Base-by-base conservation (phyloP, 2,888 invertebrate species). In the Xanthia togata region DNA sequence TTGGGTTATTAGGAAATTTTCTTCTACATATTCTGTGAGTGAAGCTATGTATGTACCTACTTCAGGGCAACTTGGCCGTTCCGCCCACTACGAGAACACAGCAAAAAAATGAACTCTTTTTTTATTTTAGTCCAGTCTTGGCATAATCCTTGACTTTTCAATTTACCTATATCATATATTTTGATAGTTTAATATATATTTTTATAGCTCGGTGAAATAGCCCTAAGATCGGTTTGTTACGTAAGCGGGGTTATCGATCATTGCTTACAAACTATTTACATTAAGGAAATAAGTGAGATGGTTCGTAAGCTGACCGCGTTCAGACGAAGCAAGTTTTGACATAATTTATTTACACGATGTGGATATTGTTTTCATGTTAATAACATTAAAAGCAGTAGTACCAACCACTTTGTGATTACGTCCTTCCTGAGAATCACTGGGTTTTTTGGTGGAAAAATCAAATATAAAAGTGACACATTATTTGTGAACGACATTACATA, bases 261-360 rank as follows among this genome's bases (percentile, higher is more conserved):
- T 14, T 12, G 38, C 73, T 78, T 71, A 23, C 17, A 59, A 83
- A 83, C 86, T 83, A 83, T 86, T 83, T 83, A 67, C 86, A 86
- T 78, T 83, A 86, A 71, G 62, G 73, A 50, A 83, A 78, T 78
- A 82, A 86, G 64, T 53, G 78, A 71, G 83, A 82, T 62, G 60
- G 86, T 65, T 74, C 57, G 82, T 77, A 44, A 65, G 41, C 44
- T 72, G 71, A 70, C 83, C 78, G 60, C 50, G 31, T 63, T 77
- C 26, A 60, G 57, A 53, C 5, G 55, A 74, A 23, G 26, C 35
- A 85, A 81, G 65, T 84, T 85, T 74, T 35, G 63, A 55, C n/a
- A 68, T 81, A 68, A 81, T 81, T 81, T 85, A 85, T 81, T 69
- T 60, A 81, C 20, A 62, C 35, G 47, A 55, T 44, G 35, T 11